phyloP scores from a whole-genome alignment of 1,140 invertebrate genomes.

The Drosophila rhopaloa region DNA sequence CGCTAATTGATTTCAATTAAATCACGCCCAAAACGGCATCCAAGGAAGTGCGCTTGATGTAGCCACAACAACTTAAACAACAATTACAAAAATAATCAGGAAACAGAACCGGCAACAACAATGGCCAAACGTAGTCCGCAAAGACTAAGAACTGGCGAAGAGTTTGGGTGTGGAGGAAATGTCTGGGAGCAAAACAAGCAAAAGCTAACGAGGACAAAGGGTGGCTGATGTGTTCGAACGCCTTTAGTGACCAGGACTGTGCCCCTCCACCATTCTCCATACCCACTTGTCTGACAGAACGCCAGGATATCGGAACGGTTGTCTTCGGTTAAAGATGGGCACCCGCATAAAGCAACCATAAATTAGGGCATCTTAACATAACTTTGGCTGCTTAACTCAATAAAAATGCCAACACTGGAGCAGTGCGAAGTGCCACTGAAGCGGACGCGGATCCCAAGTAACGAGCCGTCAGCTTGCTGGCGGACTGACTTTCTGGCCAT shows the following conservation, averaged over 20 bases:
- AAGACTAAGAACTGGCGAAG: background rate
- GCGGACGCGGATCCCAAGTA: background rate
- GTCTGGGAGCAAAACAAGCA: constrained; percentile 59
- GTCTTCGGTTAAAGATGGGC: background rate
- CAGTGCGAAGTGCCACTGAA: constrained; percentile 12
- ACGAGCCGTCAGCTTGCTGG: constrained; percentile 25
- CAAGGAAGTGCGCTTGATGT: constrained; percentile 67
- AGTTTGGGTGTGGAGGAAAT: constrained; percentile 47
- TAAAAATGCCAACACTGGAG: constrained; percentile 66
- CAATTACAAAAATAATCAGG: constrained; percentile 83
- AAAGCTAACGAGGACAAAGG: constrained; percentile 5
- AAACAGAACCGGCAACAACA: constrained; percentile 46
- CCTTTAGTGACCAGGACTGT: constrained; percentile 42
- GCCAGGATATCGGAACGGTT: background rate
- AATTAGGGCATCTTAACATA: constrained; percentile 73
- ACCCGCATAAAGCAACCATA: constrained; percentile 41
- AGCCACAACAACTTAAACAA: constrained; percentile 80
- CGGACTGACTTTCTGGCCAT: background rate
- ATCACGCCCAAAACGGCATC: constrained; percentile 71
- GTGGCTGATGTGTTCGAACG: constrained; percentile 7
- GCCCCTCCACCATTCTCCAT: background rate
- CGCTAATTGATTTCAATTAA: constrained; percentile 85
- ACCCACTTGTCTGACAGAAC: constrained; percentile 10
- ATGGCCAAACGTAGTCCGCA: constrained; percentile 23
- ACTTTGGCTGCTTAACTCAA: constrained; percentile 79